These are phyloP conservation scores for Andrena marginata DNA, from an alignment of 2,888 invertebrate species.

Conservation along the genomic window DNA sequence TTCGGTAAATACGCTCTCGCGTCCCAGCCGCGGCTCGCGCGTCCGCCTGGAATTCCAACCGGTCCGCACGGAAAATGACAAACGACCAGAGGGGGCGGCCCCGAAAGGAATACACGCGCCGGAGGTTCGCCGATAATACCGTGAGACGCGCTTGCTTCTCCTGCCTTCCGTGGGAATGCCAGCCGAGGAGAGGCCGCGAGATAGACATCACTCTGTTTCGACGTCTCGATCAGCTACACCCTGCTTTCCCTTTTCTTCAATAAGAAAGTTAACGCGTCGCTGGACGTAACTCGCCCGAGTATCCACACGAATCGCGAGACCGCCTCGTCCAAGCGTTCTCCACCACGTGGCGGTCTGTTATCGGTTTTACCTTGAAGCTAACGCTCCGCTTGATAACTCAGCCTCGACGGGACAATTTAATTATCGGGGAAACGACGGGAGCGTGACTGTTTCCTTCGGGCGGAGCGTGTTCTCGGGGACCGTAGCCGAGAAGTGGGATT, in stretches of 20 bases:
- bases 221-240: slow-evolving; percentile 15
- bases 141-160: slow-evolving; percentile 26
- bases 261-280: background rate
- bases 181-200: slow-evolving; percentile 35
- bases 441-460: background rate
- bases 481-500: background rate
- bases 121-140: slow-evolving; percentile 59
- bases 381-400: background rate
- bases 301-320: background rate
- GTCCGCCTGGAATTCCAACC: slow-evolving; percentile 40
- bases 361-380: slow-evolving; percentile 12
- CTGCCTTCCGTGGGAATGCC: slow-evolving; percentile 53
- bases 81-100: slow-evolving; percentile 33
- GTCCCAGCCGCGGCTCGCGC: slow-evolving; percentile 20
- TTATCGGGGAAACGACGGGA: slow-evolving; percentile 2
- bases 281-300: too few relatives aligned
- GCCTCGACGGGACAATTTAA: slow-evolving; percentile 22
- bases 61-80: slow-evolving; percentile 56
- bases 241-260: background rate
- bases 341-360: slow-evolving; percentile 1
- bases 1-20: slow-evolving; percentile 46
- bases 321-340: background rate
- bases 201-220: slow-evolving; percentile 37
- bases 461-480: background rate
- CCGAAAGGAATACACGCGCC: slow-evolving; percentile 35